Evolutionary conservation across 2,888 invertebrate species (phyloP).

Genomic region (Nemotelus nigrinus): DNA sequence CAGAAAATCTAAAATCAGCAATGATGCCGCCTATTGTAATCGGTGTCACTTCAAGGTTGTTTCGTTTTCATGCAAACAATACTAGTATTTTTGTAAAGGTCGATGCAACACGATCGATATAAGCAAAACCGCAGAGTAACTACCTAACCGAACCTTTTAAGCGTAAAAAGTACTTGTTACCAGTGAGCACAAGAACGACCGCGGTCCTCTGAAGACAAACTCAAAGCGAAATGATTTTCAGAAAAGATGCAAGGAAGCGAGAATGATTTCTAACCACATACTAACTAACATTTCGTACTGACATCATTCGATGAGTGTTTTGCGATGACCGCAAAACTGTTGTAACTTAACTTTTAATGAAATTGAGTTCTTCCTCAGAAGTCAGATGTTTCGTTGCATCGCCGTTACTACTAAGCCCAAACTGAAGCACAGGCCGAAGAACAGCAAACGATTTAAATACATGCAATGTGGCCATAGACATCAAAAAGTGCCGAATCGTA

Average conservation of each 20-base stretch:
- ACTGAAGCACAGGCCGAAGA: not conserved
- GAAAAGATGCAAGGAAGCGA: not conserved
- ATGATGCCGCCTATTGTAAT: no score
- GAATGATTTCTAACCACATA: conserved; percentile 30
- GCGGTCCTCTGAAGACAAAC: no score
- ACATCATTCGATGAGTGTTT: conserved; percentile 35
- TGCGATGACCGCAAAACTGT: conserved; percentile 30
- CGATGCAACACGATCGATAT: no score
- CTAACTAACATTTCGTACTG: conserved; percentile 19
- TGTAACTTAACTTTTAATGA: conserved; percentile 39
- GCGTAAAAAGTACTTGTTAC: no score
- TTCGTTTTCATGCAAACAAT: no score
- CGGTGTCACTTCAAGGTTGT: no score
- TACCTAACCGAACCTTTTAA: no score
- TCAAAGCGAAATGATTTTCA: not conserved
- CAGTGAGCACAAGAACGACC: no score
- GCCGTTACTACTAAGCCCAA: not conserved
- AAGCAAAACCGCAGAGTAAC: no score
- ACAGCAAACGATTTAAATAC: conserved; percentile 39
- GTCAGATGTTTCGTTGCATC: not conserved
- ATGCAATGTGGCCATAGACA: conserved; percentile 35
- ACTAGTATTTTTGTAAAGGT: no score
- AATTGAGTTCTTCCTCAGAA: conserved; percentile 42
- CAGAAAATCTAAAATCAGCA: no score
- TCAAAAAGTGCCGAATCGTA: conserved; percentile 51